Conservation (phyloP, 2,797 vertebrate species). For the Lepilemur septentrionalis region DNA sequence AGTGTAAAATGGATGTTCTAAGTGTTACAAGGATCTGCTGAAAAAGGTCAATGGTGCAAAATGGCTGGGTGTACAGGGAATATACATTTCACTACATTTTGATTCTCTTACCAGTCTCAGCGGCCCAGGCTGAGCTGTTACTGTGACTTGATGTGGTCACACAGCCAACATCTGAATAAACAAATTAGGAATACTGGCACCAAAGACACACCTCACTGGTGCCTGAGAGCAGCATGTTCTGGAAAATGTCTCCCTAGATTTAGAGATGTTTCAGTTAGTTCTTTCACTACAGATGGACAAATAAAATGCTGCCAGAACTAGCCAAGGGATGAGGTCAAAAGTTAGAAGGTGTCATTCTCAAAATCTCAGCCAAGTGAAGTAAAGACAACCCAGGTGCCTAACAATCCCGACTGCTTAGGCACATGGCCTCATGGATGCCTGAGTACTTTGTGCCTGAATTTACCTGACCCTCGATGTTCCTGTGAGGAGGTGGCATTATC, state of each 20-base stretch:
- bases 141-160: background rate
- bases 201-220: background rate
- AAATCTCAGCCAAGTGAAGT: background rate
- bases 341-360: background rate
- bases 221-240: background rate
- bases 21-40: background rate
- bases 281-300: background rate
- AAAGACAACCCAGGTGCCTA: background rate
- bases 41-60: background rate
- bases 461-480: background rate
- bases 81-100: background rate
- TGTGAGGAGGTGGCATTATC: background rate
- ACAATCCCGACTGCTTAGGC: background rate
- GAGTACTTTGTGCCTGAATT: background rate
- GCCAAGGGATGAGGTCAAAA: background rate
- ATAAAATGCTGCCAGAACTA: background rate
- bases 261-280: background rate
- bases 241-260: background rate
- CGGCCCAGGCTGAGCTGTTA: background rate
- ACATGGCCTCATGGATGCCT: accelerated
- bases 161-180: conserved; percentile 49
- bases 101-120: background rate
- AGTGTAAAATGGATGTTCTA: background rate
- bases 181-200: conserved; percentile 28
- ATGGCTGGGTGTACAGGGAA: background rate